These are phyloP conservation scores for Chrysoperla carnea DNA, from an alignment of 1,140 invertebrate species.

Conservation along the genomic window DNA sequence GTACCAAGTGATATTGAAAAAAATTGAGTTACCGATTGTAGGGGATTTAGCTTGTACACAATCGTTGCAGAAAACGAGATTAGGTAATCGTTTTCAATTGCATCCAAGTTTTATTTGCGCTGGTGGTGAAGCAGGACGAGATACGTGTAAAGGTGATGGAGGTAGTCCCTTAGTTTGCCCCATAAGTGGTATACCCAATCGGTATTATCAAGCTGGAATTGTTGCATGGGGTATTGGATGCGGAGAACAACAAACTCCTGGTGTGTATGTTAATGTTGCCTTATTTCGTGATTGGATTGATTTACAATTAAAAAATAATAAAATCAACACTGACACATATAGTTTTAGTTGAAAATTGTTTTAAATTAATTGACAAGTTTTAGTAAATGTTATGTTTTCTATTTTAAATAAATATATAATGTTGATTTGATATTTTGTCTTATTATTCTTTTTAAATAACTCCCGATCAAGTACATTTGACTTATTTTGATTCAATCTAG, in stretches of 20 bases:
- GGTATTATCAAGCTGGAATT: conserved; percentile 20
- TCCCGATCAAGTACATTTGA: too few species aligned
- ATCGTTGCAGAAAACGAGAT: conserved; percentile 31
- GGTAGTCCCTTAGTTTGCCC: conserved; percentile 31
- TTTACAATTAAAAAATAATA: conserved; percentile 4
- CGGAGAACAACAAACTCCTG: conserved; percentile 9
- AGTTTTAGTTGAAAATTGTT: too few species aligned
- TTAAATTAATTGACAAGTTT: too few species aligned
- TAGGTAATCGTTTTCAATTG: conserved; percentile 41
- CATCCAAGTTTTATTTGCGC: conserved; percentile 40
- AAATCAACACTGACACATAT: not conserved
- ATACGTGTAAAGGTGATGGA: conserved; percentile 33
- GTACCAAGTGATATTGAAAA: conserved; percentile 56
- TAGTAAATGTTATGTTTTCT: too few species aligned
- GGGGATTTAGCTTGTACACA: conserved; percentile 31
- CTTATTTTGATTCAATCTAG: too few species aligned
- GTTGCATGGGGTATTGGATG: conserved; percentile 18
- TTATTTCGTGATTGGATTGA: conserved; percentile 15
- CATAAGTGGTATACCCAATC: conserved; percentile 7
- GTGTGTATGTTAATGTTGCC: conserved; percentile 13
- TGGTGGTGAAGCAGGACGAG: conserved; percentile 27
- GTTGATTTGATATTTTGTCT: too few species aligned
- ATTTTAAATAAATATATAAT: too few species aligned
- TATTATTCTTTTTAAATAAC: too few species aligned
- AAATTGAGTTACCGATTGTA: conserved; percentile 45